Evolutionary conservation across 2,797 vertebrate genomes (phyloP).

Genomic region (Typhlichthys eigenmanni): DNA sequence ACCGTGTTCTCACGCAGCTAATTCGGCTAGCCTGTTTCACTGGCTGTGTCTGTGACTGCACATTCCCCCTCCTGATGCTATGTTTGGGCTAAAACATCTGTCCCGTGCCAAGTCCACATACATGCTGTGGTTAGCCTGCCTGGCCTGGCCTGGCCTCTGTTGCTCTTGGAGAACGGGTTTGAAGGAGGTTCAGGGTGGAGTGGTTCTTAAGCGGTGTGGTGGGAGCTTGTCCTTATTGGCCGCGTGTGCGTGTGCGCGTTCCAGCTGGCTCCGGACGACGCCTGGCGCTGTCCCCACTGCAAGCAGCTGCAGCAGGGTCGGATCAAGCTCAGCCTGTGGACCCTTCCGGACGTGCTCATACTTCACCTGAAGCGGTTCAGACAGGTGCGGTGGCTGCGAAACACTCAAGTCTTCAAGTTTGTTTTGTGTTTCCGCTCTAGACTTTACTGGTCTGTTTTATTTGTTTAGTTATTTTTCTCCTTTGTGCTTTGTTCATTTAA

Average conservation of each 20-base stretch:
- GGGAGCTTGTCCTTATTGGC: conserved; percentile 45
- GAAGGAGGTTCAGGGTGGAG: conserved; percentile 2
- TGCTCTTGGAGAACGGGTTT: conserved; percentile 15
- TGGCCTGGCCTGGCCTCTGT: conserved; percentile 22
- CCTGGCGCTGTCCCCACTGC: conserved; percentile 98
- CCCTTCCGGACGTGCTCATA: conserved; percentile 95
- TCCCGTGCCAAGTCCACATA: conserved; percentile 37
- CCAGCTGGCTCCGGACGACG: conserved; percentile 95
- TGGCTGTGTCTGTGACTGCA: conserved; percentile 27
- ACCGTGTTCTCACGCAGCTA: conserved; percentile 17
- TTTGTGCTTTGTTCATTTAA: no score
- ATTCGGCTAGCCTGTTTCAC: conserved; percentile 16
- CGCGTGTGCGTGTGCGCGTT: conserved; percentile 41
- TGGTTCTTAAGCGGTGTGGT: conserved; percentile 50
- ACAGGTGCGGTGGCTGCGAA: conserved; percentile 79
- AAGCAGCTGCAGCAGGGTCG: conserved; percentile 99
- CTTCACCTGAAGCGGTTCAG: conserved; percentile 96
- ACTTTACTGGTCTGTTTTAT: neutral
- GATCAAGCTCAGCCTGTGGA: conserved; percentile 98
- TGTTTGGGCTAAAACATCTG: conserved; percentile 49
- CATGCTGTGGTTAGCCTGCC: conserved; percentile 55
- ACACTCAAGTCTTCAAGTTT: neutral
- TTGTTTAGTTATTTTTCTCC: no score
- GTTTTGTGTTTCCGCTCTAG: neutral
- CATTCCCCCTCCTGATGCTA: conserved; percentile 47